phyloP scores from a whole-genome alignment of 2,888 invertebrate genomes.

The Cantharis flavilabris region DNA sequence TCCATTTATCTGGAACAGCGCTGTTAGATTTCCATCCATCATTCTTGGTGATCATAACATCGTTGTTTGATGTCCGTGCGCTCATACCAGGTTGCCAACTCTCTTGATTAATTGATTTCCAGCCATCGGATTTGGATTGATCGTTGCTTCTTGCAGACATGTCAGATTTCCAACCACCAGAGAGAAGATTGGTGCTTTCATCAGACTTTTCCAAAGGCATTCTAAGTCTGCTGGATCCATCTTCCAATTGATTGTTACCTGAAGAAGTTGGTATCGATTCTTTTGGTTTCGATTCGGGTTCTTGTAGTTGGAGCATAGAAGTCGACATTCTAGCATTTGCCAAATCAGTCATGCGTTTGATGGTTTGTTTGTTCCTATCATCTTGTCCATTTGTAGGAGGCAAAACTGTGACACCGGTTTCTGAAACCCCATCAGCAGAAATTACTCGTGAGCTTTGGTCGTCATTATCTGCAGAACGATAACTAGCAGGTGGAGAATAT shows the following conservation, averaged over 20 bases:
- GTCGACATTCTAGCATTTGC: constrained; percentile 33
- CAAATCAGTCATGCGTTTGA: constrained; percentile 42
- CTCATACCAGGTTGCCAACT: background rate
- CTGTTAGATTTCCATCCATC: background rate
- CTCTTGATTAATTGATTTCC: constrained; percentile 13
- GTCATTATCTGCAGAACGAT: constrained; percentile 38
- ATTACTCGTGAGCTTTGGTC: background rate
- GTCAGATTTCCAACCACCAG: constrained; percentile 24
- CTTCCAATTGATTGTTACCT: background rate
- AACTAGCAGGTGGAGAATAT: constrained; percentile 24
- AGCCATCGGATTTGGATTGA: background rate
- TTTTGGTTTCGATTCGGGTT: background rate
- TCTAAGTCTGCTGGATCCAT: background rate
- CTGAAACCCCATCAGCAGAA: background rate
- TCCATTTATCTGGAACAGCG: background rate
- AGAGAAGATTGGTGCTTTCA: background rate
- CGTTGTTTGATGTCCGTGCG: background rate
- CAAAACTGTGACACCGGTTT: background rate
- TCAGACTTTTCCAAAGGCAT: background rate
- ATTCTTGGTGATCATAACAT: background rate
- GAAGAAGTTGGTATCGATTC: background rate
- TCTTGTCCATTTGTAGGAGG: constrained; percentile 13
- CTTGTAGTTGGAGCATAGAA: background rate
- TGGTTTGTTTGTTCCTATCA: constrained; percentile 41
- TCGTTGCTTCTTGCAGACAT: background rate